Conservation (phyloP, 2,888 invertebrate species). For the Cylindroiulus punctatus region DNA sequence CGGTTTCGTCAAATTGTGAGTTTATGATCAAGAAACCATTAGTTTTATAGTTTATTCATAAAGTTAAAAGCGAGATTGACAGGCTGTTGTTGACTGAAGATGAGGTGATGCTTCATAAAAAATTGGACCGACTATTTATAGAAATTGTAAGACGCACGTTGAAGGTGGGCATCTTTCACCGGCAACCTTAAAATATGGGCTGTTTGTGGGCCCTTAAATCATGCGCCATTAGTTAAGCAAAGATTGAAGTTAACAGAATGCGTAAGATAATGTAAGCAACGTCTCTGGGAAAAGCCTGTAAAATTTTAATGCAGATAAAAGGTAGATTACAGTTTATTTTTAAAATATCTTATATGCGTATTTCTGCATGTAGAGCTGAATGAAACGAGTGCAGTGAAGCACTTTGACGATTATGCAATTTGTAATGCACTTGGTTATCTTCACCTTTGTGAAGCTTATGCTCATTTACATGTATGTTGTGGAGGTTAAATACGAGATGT, state of each 20-base stretch:
- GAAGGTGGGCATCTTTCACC: slow-evolving; percentile 15
- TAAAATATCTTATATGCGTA: too few relatives aligned
- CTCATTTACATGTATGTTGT: too few relatives aligned
- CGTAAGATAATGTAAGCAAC: neutral
- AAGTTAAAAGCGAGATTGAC: neutral
- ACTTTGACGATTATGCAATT: too few relatives aligned
- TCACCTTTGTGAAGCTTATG: too few relatives aligned
- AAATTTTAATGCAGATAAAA: slow-evolving; percentile 3
- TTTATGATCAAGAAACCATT: neutral
- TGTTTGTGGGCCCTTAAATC: slow-evolving; percentile 14
- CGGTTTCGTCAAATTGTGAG: neutral
- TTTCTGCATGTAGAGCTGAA: too few relatives aligned
- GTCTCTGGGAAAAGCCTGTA: neutral
- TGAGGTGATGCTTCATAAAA: slow-evolving; percentile 19
- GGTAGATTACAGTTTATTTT: too few relatives aligned
- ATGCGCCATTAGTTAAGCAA: neutral
- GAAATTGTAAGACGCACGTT: slow-evolving; percentile 4
- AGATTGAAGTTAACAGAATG: neutral
- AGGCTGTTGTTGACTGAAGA: slow-evolving; percentile 27
- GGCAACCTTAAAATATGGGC: slow-evolving; percentile 8
- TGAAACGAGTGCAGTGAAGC: too few relatives aligned
- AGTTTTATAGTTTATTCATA: neutral
- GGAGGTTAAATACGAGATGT: too few relatives aligned
- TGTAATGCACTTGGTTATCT: too few relatives aligned
- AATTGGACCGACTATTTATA: neutral